Conservation (phyloP, 2,113 vertebrate genomes). For the Tinamus guttatus region DNA sequence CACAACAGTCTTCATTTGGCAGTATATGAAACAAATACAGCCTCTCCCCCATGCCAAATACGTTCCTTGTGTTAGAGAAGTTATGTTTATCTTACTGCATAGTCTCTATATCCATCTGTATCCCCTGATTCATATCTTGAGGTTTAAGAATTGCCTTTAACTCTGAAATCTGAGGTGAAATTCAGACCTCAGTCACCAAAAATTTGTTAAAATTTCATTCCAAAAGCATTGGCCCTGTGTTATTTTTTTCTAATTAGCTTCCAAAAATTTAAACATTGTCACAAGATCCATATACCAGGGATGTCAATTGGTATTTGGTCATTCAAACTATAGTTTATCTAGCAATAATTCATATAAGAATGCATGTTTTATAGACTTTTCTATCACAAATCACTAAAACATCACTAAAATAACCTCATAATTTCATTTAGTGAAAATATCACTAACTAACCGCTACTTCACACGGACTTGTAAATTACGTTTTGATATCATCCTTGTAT, state of each 20-base stretch:
- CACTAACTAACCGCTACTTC: background rate
- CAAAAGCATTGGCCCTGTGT: background rate
- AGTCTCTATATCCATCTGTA: background rate
- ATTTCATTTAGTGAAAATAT: too few relatives aligned
- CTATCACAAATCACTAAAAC: too few relatives aligned
- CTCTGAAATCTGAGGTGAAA: background rate
- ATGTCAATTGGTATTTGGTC: background rate
- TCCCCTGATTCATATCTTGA: background rate
- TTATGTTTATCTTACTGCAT: background rate
- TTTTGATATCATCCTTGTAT: background rate
- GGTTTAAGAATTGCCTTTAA: background rate
- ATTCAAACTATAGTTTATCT: background rate
- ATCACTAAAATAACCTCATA: too few relatives aligned
- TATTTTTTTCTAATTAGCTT: background rate
- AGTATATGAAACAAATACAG: rapidly evolving
- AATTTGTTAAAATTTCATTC: conserved; percentile 1
- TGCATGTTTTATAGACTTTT: background rate
- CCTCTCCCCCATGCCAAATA: background rate
- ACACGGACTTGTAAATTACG: background rate
- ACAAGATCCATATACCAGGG: background rate
- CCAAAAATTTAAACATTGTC: background rate
- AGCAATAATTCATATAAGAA: background rate
- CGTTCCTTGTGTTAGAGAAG: background rate
- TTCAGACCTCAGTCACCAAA: background rate
- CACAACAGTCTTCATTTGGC: background rate